A percentile compares a stretch with the other conserved stretches of the same genome.
Evolutionary conservation across 2,113 vertebrate genomes (phyloP).

Genomic region (Gobius niger): DNA sequence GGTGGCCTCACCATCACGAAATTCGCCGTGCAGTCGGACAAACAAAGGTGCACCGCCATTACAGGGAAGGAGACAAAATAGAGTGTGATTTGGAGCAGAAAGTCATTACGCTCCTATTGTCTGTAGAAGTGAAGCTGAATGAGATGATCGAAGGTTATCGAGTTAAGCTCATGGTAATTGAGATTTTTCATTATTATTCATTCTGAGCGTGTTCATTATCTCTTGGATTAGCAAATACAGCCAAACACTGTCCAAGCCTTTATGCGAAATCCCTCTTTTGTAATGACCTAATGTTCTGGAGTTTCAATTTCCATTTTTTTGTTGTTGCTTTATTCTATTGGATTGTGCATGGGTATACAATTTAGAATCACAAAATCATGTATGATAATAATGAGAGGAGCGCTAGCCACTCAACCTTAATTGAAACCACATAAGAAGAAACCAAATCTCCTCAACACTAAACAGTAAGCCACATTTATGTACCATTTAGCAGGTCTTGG

Average conservation of each 20-base stretch:
- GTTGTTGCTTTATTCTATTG: no score
- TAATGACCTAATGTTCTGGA: not conserved
- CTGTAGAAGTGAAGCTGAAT: not conserved
- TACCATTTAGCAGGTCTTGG: not conserved
- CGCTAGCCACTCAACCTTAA: no score
- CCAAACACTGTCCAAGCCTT: not conserved
- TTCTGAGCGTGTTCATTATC: not conserved
- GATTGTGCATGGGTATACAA: no score
- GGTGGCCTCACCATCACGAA: conserved; percentile 25
- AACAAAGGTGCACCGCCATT: conserved; percentile 47
- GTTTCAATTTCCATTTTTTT: no score
- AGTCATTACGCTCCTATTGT: not conserved
- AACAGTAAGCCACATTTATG: no score
- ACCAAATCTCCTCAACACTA: not conserved
- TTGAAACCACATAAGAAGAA: no score
- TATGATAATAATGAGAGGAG: no score
- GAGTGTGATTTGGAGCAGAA: not conserved
- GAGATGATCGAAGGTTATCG: not conserved
- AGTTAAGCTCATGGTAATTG: not conserved
- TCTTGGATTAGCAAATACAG: not conserved
- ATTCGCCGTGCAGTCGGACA: conserved; percentile 51
- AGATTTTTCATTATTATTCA: not conserved
- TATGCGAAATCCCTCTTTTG: not conserved
- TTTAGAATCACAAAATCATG: no score
- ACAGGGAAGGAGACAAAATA: conserved; percentile 13